Base-by-base conservation (phyloP, 2,888 invertebrate species). In the Oscheius sp. region DNA sequence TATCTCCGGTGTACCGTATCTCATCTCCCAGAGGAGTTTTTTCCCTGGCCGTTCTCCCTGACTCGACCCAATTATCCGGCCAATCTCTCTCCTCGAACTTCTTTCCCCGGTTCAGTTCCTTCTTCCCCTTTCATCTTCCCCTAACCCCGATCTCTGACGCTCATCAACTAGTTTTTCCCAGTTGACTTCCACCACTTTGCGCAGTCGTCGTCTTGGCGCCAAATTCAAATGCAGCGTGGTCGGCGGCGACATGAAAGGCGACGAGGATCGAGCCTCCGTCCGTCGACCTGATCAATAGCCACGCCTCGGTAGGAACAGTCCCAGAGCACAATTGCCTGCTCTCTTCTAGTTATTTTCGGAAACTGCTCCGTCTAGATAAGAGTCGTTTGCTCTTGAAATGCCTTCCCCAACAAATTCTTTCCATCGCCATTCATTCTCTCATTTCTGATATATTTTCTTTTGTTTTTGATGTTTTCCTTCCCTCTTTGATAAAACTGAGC, bases 171-270 rank as follows among this genome's bases (percentile, higher is more conserved):
- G 16, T 27, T 56, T 27, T 56, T 56, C 18, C 49, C 49, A 5
- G 49, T 49, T 49, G n/a, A 13, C 49, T 21, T 21, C 49, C 49
- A n/a, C n/a, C n/a, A 18, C 49, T 49, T 49, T 49, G 49, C 49
- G 21, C 49, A 49, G 49, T 49, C 49, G n/a, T n/a, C n/a, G 49
- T 21, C 6, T 66, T 25, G 66, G 66, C 66, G 66, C 66, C 29
- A 66, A 66, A 66, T 66, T 66, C 66, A 66, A 66, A 66, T 29
- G 35, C 52, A 29, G 66, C 66, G 66, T 66, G 66, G 66, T 46
- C 27, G 66, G 66, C 66, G 66, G 66, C 66, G 27, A 52, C 66
- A 29, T 66, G 66, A 66, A 66, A 66, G 66, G 35, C 18, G 35
- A 52, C 66, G 25, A 27, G n/a, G 12, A n/a, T n/a, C 29, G 23